phyloP scores from a whole-genome alignment of 92 coral and sea anemone genomes.

The Siderastrea radians region DNA sequence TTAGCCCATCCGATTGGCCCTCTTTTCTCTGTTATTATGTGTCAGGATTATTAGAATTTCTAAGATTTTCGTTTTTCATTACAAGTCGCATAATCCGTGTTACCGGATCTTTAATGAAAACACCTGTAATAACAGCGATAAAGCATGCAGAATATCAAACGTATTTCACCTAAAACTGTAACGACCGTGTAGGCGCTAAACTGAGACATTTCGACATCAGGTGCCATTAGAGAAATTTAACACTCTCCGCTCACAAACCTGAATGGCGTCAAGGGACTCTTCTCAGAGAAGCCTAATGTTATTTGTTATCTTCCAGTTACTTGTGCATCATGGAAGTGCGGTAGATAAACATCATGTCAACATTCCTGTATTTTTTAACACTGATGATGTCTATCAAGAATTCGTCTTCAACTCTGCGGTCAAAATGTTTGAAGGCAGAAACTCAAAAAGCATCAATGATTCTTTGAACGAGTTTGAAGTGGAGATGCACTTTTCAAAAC shows the following conservation, averaged over 20 bases:
- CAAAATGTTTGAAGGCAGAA: neutral
- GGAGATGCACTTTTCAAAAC: constrained; percentile 20
- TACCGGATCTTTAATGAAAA: neutral
- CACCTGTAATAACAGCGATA: constrained; percentile 6
- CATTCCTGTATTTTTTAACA: constrained; percentile 38
- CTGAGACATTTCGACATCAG: neutral
- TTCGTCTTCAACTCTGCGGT: constrained; percentile 31
- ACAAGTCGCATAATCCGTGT: neutral
- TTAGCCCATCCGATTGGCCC: neutral
- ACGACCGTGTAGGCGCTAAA: neutral
- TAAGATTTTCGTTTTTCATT: neutral
- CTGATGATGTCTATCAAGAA: constrained; percentile 28
- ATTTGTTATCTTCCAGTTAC: neutral
- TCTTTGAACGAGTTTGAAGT: constrained; percentile 6
- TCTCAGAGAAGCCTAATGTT: neutral
- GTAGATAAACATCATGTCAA: constrained; percentile 30
- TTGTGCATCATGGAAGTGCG: constrained; percentile 6
- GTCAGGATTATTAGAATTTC: neutral
- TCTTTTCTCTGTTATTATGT: neutral
- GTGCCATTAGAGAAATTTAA: neutral
- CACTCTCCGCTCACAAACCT: neutral
- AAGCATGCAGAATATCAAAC: neutral
- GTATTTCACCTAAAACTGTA: neutral
- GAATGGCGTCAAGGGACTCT: constrained; percentile 3
- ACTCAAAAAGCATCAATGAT: neutral